These are phyloP conservation scores for Psilanteris sp. DNA, from an alignment of 1,140 invertebrate genomes.

Conservation along the genomic window DNA sequence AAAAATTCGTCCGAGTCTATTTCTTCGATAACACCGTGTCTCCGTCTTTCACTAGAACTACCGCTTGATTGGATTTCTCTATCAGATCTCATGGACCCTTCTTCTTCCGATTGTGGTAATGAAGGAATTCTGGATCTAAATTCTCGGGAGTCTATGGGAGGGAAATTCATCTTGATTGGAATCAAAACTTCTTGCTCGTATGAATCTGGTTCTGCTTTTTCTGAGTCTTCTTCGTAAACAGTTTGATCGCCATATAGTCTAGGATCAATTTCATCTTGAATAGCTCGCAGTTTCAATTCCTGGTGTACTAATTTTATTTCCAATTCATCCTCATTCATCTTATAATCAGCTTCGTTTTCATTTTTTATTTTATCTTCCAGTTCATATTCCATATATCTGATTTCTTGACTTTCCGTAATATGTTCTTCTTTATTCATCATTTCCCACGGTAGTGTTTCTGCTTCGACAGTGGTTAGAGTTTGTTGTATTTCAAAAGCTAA, in stretches of 20 bases:
- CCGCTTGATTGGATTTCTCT: constrained; percentile 78
- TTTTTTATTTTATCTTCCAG: constrained; percentile 30
- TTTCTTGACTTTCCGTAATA: constrained; percentile 24
- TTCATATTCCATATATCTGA: constrained; percentile 67
- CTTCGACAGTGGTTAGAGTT: constrained; percentile 40
- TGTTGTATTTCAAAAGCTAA: constrained; percentile 66
- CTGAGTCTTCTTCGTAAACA: constrained; percentile 56
- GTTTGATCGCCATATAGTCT: constrained; percentile 60
- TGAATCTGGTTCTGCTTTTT: constrained; percentile 59
- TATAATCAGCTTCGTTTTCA: constrained; percentile 25
- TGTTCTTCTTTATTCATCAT: constrained; percentile 37
- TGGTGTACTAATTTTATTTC: constrained; percentile 37
- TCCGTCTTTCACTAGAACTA: constrained; percentile 78
- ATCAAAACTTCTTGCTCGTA: constrained; percentile 58
- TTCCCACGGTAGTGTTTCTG: constrained; percentile 70
- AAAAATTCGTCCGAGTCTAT: constrained; percentile 93
- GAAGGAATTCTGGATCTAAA: constrained; percentile 51
- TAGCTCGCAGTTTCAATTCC: constrained; percentile 34
- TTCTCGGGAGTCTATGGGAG: constrained; percentile 69
- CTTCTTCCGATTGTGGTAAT: constrained; percentile 64
- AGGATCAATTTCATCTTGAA: constrained; percentile 52
- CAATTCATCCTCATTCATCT: constrained; percentile 38
- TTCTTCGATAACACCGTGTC: constrained; percentile 87
- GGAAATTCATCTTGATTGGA: constrained; percentile 56
- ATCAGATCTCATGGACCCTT: constrained; percentile 73